Evolutionary conservation across 2,888 invertebrate genomes (phyloP).

Genomic region (Lottia gigantea): DNA sequence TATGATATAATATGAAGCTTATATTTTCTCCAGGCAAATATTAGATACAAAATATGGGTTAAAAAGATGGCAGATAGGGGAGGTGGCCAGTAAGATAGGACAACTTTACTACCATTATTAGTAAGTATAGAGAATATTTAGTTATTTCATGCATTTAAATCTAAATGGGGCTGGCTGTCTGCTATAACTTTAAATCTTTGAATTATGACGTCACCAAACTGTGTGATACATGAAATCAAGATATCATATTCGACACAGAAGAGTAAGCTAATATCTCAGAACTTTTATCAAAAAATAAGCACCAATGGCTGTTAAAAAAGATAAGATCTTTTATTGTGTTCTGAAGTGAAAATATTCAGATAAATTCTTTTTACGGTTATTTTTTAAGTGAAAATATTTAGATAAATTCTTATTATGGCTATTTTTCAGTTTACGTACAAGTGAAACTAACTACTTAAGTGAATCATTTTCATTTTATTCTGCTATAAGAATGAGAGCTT

Average conservation of each 20-base stretch:
- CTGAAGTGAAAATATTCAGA: too few relatives aligned
- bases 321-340: too few relatives aligned
- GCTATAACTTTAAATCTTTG: too few relatives aligned
- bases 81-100: slow-evolving; percentile 98
- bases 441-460: slow-evolving; percentile 94
- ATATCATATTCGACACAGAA: too few relatives aligned
- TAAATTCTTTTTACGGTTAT: too few relatives aligned
- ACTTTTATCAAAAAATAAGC: too few relatives aligned
- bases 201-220: too few relatives aligned
- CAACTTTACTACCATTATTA: slow-evolving; percentile 99
- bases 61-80: slow-evolving; percentile 98
- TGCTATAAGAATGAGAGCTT: slow-evolving; percentile 91
- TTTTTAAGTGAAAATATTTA: too few relatives aligned
- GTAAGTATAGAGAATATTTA: slow-evolving; percentile 73
- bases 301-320: too few relatives aligned
- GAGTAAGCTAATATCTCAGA: neutral
- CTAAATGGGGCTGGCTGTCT: too few relatives aligned
- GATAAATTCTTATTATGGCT: neutral
- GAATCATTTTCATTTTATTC: slow-evolving; percentile 97
- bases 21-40: slow-evolving; percentile 73
- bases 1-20: neutral
- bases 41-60: slow-evolving; percentile 93
- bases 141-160: too few relatives aligned
- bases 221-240: too few relatives aligned
- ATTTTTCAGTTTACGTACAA: slow-evolving; percentile 85